phyloP scores from a whole-genome alignment of 2,797 vertebrate species.

The Peromyscus melanophrys region DNA sequence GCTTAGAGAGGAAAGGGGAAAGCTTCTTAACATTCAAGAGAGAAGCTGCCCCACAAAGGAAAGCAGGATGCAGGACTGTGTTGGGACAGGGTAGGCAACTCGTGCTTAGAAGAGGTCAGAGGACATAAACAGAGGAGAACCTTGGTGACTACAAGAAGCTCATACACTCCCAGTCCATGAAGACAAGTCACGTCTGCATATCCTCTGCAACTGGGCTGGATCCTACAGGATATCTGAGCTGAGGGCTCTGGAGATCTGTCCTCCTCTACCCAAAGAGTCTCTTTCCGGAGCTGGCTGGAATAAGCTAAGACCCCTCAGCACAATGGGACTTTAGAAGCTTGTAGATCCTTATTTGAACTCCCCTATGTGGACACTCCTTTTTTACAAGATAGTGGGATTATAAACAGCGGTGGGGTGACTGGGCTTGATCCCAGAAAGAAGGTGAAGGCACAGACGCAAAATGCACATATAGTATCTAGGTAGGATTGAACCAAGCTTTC shows the following conservation, averaged over 20 bases:
- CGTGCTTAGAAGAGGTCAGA: neutral
- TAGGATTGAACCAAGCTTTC: neutral
- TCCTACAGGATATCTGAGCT: neutral
- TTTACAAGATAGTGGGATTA: neutral
- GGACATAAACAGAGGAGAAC: neutral
- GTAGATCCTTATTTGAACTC: neutral
- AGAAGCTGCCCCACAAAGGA: neutral
- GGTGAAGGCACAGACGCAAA: neutral
- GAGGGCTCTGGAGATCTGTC: neutral
- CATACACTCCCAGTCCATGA: neutral
- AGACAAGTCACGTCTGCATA: neutral
- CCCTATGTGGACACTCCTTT: neutral
- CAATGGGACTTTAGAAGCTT: neutral
- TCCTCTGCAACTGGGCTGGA: neutral
- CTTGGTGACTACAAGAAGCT: neutral
- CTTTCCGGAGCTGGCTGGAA: neutral
- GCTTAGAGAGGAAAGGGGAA: neutral
- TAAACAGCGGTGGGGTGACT: neutral
- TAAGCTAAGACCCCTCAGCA: neutral
- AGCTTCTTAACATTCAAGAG: neutral
- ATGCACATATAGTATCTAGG: neutral
- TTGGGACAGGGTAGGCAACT: neutral
- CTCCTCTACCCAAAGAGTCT: neutral
- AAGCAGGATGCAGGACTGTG: neutral
- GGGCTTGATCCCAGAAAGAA: constrained; percentile 14